phyloP scores from a whole-genome alignment of 2,797 vertebrate genomes.

The Anabas testudineus region DNA sequence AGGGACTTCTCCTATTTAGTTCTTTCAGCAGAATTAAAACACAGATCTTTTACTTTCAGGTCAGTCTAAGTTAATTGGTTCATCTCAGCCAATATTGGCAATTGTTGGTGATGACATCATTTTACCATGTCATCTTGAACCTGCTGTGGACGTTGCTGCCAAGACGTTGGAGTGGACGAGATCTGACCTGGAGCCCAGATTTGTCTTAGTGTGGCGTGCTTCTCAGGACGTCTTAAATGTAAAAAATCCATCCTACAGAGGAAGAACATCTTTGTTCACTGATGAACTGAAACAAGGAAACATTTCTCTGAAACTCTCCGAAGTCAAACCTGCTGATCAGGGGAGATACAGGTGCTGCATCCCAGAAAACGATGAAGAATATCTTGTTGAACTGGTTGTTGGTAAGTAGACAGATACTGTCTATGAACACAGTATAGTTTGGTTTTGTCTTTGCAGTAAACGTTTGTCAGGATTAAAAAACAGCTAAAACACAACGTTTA shows the following conservation, averaged over 20 bases:
- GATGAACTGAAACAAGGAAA: constrained; percentile 26
- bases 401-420: too few relatives aligned
- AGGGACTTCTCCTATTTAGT: too few relatives aligned
- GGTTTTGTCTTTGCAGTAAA: too few relatives aligned
- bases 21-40: too few relatives aligned
- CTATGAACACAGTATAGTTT: too few relatives aligned
- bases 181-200: background rate
- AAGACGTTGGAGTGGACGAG: constrained; percentile 40
- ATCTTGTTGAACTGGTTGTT: background rate
- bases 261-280: background rate
- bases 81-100: too few relatives aligned
- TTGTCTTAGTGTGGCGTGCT: background rate
- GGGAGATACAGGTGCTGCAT: constrained; percentile 61
- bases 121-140: constrained; percentile 14
- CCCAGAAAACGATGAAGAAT: background rate
- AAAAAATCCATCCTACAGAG: constrained; percentile 30
- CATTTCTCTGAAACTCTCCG: constrained; percentile 43
- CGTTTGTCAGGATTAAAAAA: too few relatives aligned
- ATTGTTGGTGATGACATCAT: constrained; percentile 40
- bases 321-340: constrained; percentile 31
- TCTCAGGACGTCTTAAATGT: background rate
- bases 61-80: too few relatives aligned
- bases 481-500: too few relatives aligned
- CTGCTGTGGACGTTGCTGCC: constrained; percentile 13
- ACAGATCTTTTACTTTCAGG: too few relatives aligned